A percentile compares a stretch with the other conserved stretches of the same genome.
phyloP scores from a whole-genome alignment of 2,797 vertebrate species.

The Allobates femoralis region DNA sequence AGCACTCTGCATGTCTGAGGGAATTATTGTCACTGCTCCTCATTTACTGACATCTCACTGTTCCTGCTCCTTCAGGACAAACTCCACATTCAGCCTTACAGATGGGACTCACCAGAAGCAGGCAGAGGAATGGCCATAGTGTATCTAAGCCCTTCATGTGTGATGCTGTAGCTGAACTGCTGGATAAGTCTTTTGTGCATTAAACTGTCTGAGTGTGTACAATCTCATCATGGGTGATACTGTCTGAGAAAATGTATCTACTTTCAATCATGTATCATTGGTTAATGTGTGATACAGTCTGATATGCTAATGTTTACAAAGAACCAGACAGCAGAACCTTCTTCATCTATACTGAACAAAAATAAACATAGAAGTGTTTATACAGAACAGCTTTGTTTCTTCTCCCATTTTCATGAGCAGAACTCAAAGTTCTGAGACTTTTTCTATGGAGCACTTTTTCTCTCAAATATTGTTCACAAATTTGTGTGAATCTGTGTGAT shows the following conservation, averaged over 20 bases:
- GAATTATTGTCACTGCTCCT: slow-evolving; percentile 15
- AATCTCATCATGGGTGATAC: background rate
- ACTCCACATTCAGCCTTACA: too few species aligned
- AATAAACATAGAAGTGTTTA: too few species aligned
- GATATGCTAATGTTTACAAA: background rate
- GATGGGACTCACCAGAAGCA: background rate
- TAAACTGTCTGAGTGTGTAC: background rate
- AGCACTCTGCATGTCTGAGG: background rate
- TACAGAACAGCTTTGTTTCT: too few species aligned
- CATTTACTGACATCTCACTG: background rate
- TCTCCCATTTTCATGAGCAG: too few species aligned
- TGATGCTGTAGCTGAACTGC: background rate
- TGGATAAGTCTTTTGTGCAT: background rate
- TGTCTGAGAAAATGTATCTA: background rate
- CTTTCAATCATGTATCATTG: too few species aligned
- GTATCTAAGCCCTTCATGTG: slow-evolving; percentile 2
- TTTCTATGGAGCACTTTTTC: too few species aligned
- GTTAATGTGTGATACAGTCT: background rate
- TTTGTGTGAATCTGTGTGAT: too few species aligned
- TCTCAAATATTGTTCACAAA: too few species aligned
- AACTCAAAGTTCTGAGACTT: too few species aligned
- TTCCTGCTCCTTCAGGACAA: background rate
- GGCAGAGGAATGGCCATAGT: background rate
- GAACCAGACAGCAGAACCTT: too few species aligned
- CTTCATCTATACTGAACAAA: too few species aligned